Evolutionary conservation across 2,113 vertebrate genomes (phyloP).

Genomic region (Ailurus styani): DNA sequence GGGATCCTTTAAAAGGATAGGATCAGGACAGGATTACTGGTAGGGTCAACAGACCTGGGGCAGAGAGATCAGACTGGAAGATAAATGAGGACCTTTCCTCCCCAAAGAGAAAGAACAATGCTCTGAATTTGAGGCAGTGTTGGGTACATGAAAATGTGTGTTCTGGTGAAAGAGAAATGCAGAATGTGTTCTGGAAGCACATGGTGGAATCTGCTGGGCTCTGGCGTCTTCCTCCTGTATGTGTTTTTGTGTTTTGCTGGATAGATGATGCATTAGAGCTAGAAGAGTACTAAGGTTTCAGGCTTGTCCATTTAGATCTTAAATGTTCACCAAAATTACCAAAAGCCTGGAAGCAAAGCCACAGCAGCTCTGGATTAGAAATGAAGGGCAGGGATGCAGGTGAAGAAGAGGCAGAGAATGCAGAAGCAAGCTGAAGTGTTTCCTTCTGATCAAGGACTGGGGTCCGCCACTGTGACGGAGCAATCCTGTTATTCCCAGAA

Average conservation of each 20-base stretch:
- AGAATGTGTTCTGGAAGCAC: not conserved
- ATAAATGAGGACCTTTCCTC: not conserved
- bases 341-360: not conserved
- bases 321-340: not conserved
- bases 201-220: not conserved
- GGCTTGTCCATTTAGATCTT: not conserved
- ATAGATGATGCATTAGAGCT: too few species aligned
- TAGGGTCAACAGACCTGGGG: not conserved
- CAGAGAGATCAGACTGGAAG: not conserved
- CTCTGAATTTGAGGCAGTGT: not conserved
- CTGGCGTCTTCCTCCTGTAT: not conserved
- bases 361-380: not conserved
- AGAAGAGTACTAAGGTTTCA: not conserved
- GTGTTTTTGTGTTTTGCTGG: not conserved
- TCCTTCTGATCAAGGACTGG: not conserved
- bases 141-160: not conserved
- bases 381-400: not conserved
- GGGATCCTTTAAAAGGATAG: not conserved
- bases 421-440: not conserved
- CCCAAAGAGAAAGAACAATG: not conserved
- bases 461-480: fast-evolving
- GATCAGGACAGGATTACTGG: not conserved
- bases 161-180: not conserved
- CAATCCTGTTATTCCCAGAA: not conserved
- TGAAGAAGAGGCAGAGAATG: fast-evolving